phyloP scores from a whole-genome alignment of 2,797 vertebrate species.

The Pangasius larnaudii region DNA sequence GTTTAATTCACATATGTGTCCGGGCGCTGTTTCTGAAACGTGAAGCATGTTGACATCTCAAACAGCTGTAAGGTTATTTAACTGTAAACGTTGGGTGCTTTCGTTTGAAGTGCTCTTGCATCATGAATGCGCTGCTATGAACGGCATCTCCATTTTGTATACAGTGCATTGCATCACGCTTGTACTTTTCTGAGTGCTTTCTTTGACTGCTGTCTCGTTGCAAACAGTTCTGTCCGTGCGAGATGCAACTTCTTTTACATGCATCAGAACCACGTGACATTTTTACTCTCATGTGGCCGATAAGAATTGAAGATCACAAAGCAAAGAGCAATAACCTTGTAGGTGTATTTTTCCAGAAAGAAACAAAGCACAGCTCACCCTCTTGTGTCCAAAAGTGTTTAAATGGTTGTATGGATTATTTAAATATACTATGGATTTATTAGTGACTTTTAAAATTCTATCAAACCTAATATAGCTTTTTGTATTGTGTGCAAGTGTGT shows the following conservation, averaged over 20 bases:
- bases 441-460: no score
- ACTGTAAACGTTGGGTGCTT: neutral
- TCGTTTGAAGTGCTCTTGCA: constrained; percentile 3
- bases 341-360: neutral
- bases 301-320: neutral
- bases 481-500: neutral
- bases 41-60: neutral
- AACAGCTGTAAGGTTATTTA: neutral
- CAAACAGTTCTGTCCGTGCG: neutral
- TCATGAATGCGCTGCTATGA: neutral
- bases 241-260: neutral
- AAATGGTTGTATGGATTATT: neutral
- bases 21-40: neutral
- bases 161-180: constrained; percentile 10
- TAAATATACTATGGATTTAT: neutral
- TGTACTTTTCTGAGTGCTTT: neutral
- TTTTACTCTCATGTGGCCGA: neutral
- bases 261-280: no score
- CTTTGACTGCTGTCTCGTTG: neutral
- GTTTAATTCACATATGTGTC: neutral
- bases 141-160: neutral
- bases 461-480: no score
- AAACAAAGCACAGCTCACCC: neutral
- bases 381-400: neutral
- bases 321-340: neutral